phyloP scores from a whole-genome alignment of 2,888 invertebrate genomes.

The Scaptomyza parva region DNA sequence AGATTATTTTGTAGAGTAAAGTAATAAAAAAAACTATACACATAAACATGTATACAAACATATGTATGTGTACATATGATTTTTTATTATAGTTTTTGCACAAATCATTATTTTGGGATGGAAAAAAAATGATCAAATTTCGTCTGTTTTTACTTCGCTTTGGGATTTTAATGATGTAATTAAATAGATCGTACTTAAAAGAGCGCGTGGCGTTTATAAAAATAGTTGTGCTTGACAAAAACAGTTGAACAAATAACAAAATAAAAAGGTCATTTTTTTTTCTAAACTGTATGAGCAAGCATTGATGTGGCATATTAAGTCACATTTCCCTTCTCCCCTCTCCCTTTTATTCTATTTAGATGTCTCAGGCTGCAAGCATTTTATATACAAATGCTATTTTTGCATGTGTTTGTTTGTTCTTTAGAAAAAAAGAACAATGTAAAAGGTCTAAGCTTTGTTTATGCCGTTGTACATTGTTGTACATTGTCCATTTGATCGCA shows the following conservation, averaged over 20 bases:
- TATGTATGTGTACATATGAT: not conserved
- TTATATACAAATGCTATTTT: not conserved
- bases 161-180: not conserved
- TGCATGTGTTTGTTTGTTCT: conserved; percentile 5
- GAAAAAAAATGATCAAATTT: not conserved
- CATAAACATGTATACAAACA: not conserved
- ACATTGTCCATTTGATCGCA: conserved; percentile 20
- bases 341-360: not conserved
- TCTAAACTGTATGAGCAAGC: not conserved
- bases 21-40: not conserved
- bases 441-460: conserved; percentile 13
- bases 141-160: not conserved
- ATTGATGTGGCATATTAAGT: not conserved
- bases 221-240: not conserved
- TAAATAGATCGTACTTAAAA: not conserved
- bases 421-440: not conserved
- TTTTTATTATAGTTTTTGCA: not conserved
- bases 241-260: not conserved
- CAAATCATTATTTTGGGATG: not conserved
- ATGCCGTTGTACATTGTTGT: conserved; percentile 27
- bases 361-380: not conserved
- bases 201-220: conserved; percentile 1
- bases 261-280: not conserved
- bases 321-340: not conserved
- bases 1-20: conserved; percentile 2